phyloP scores from a whole-genome alignment of 2,797 vertebrate species.

The Xenopus petersii region DNA sequence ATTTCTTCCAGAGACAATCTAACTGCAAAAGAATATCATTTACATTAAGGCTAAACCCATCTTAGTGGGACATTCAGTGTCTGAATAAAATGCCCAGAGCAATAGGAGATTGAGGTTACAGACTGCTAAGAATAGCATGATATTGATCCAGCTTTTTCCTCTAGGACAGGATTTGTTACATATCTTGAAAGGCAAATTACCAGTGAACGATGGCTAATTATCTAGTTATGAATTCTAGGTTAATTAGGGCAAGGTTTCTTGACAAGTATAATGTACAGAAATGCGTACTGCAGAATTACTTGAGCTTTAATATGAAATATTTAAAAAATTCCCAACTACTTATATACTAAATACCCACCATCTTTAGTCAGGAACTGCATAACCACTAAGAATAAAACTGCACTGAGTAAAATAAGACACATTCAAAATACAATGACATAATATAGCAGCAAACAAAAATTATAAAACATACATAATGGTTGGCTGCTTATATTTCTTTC shows the following conservation, averaged over 20 bases:
- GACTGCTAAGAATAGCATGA: conserved; percentile 22
- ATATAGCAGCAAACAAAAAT: no score
- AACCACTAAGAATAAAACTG: no score
- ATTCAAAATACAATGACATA: no score
- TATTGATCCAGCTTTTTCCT: conserved; percentile 20
- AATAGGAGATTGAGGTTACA: conserved; percentile 21
- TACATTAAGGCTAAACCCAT: conserved; percentile 9
- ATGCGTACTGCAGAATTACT: no score
- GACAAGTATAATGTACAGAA: no score
- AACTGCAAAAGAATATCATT: conserved; percentile 3
- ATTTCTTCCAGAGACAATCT: conserved; percentile 1
- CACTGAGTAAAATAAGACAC: no score
- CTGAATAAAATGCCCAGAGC: conserved; percentile 12
- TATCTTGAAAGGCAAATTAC: neutral
- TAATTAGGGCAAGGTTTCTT: neutral
- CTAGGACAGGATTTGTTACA: conserved; percentile 23
- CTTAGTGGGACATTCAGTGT: conserved; percentile 11
- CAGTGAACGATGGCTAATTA: neutral
- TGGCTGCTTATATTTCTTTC: no score
- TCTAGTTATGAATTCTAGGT: neutral
- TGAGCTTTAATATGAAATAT: no score
- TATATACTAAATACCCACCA: no score
- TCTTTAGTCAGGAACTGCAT: no score
- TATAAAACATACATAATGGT: no score
- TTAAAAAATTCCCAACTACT: no score